phyloP scores from a whole-genome alignment of 2,888 invertebrate species.

The Oxystoma pomonae region DNA sequence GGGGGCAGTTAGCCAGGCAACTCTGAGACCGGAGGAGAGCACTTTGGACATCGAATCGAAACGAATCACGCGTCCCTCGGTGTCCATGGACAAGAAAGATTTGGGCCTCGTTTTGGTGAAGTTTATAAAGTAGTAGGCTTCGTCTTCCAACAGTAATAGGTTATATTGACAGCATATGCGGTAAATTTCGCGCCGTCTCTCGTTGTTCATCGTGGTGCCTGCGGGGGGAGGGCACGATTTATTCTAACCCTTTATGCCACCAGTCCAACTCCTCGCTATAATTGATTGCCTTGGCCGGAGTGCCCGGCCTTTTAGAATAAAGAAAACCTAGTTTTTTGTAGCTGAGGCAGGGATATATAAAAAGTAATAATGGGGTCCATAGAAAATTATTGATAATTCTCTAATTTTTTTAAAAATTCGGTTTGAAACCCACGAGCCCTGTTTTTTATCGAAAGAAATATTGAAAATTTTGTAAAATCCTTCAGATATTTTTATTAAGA shows the following conservation, averaged over 20 bases:
- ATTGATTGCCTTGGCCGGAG: not conserved
- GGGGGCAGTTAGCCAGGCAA: slow-evolving; percentile 73
- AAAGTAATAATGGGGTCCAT: too few species aligned
- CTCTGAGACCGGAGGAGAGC: slow-evolving; percentile 64
- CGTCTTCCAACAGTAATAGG: slow-evolving; percentile 76
- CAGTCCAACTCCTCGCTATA: too few species aligned
- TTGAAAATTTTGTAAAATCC: too few species aligned
- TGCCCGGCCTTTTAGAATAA: not conserved
- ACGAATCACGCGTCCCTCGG: slow-evolving; percentile 70
- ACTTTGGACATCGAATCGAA: slow-evolving; percentile 78
- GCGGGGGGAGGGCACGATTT: too few species aligned
- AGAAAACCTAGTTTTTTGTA: slow-evolving; percentile 4
- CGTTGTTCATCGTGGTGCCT: slow-evolving; percentile 64
- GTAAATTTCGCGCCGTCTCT: slow-evolving; percentile 66
- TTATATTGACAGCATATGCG: slow-evolving; percentile 71
- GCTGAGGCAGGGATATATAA: too few species aligned
- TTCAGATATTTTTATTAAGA: too few species aligned
- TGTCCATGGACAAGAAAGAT: slow-evolving; percentile 70
- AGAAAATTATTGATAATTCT: too few species aligned
- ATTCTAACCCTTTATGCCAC: too few species aligned
- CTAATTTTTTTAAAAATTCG: too few species aligned
- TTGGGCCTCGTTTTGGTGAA: slow-evolving; percentile 60
- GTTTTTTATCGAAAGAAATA: too few species aligned
- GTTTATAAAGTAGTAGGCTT: slow-evolving; percentile 76
- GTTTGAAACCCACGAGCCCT: too few species aligned